Conservation (phyloP, 2,888 invertebrate species). For the Kuschelorhynchus macadamiae region DNA sequence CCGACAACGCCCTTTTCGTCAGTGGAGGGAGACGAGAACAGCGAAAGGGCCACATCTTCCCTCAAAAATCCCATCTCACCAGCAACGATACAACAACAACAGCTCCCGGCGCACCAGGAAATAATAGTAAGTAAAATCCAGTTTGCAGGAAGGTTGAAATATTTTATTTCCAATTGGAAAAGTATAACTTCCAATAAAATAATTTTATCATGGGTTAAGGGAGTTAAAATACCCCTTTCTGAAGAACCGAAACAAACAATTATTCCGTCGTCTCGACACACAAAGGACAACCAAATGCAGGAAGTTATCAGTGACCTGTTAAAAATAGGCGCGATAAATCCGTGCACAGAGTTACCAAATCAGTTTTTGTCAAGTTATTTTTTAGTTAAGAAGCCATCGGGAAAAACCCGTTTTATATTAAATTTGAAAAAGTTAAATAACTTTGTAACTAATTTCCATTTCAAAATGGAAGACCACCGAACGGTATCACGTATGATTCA, state of each 20-base stretch:
- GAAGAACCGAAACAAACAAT: neutral
- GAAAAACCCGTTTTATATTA: no score
- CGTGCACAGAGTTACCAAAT: neutral
- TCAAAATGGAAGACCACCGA: neutral
- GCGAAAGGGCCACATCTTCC: no score
- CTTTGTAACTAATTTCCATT: no score
- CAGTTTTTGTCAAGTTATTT: conserved; percentile 7
- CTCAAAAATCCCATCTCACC: neutral
- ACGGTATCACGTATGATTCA: conserved; percentile 1
- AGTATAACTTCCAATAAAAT: neutral
- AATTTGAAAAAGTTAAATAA: no score
- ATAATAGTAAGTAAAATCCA: no score
- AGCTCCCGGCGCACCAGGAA: neutral
- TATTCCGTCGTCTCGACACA: neutral
- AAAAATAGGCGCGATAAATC: neutral
- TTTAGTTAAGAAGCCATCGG: conserved; percentile 1
- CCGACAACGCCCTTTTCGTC: neutral
- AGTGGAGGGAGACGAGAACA: no score
- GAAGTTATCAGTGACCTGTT: neutral
- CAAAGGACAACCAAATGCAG: neutral
- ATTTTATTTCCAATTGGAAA: neutral
- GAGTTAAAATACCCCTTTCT: neutral
- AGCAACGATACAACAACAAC: neutral
- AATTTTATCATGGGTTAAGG: neutral
- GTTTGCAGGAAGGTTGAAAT: neutral